Evolutionary conservation across 2,797 vertebrate species (phyloP).

Genomic region (Aulostomus chinensis): DNA sequence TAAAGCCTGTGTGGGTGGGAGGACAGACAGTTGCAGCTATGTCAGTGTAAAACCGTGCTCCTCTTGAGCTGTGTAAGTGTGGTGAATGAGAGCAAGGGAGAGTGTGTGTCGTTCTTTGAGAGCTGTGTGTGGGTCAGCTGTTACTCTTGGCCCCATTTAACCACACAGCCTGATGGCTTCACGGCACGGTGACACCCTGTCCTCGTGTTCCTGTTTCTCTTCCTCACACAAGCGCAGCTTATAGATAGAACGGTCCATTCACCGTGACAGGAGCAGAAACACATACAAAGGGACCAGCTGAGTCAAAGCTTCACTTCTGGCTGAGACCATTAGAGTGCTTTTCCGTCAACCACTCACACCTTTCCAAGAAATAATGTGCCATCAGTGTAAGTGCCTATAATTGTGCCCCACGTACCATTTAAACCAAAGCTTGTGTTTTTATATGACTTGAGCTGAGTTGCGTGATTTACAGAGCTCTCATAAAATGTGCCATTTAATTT

Average conservation of each 20-base stretch:
- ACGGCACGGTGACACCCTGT: slow-evolving; percentile 55
- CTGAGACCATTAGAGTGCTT: slow-evolving; percentile 28
- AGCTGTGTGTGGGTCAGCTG: slow-evolving; percentile 59
- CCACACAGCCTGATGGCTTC: slow-evolving; percentile 40
- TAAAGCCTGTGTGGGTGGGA: slow-evolving; percentile 1
- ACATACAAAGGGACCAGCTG: slow-evolving; percentile 12
- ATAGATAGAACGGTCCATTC: slow-evolving; percentile 47
- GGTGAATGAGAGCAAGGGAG: neutral
- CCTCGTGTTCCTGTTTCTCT: slow-evolving; percentile 25
- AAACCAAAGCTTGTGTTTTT: slow-evolving; percentile 50
- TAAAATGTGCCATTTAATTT: slow-evolving; percentile 73
- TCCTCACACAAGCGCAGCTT: slow-evolving; percentile 13
- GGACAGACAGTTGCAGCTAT: slow-evolving; percentile 38
- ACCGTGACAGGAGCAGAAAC: slow-evolving; percentile 43
- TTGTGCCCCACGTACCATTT: slow-evolving; percentile 50
- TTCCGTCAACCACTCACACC: slow-evolving; percentile 30
- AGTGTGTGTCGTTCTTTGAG: slow-evolving; percentile 43
- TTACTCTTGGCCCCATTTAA: slow-evolving; percentile 53
- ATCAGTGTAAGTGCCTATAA: slow-evolving; percentile 54
- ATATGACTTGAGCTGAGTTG: slow-evolving; percentile 31
- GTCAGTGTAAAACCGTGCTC: slow-evolving; percentile 14
- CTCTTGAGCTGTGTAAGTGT: neutral
- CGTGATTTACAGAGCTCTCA: slow-evolving; percentile 59
- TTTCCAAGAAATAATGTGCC: slow-evolving; percentile 40
- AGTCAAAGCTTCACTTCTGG: too few relatives aligned